Percentiles rank a stretch among this genome's conserved stretches.
phyloP scores from a whole-genome alignment of 2,797 vertebrate genomes.

The Phyllotis vaccarum region DNA sequence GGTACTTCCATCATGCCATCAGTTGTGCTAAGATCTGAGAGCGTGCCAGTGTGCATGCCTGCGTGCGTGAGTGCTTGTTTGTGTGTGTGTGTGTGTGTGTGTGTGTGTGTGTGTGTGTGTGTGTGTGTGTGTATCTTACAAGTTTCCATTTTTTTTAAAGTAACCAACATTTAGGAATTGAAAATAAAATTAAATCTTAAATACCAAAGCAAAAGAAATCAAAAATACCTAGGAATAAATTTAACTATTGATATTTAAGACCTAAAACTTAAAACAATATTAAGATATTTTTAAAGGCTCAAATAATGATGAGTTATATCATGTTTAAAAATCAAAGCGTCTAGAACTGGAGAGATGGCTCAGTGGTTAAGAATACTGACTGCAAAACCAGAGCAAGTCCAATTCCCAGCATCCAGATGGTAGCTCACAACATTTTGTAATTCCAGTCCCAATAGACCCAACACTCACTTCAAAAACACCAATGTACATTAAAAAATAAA shows the following conservation, averaged over 20 bases:
- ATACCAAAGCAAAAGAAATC: constrained; percentile 6
- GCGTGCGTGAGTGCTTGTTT: too few species aligned
- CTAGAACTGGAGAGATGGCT: too few species aligned
- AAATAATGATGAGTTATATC: background rate
- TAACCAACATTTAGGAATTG: background rate
- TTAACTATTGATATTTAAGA: background rate
- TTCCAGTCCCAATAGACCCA: too few species aligned
- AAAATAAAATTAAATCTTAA: background rate
- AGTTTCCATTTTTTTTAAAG: background rate
- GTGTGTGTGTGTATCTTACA: background rate
- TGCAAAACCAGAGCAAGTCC: too few species aligned
- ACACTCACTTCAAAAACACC: too few species aligned
- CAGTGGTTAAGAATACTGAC: too few species aligned
- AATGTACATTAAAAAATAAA: too few species aligned
- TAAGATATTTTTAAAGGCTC: constrained; percentile 21
- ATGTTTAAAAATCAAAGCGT: background rate
- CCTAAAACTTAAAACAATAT: background rate
- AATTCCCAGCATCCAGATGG: too few species aligned
- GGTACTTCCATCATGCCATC: background rate
- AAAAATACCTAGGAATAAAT: constrained; percentile 48
- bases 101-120: too few species aligned
- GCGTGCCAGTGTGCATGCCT: too few species aligned
- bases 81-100: too few species aligned
- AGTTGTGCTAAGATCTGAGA: background rate
- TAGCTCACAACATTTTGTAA: too few species aligned